These are phyloP conservation scores for Dromas ardeola DNA, from an alignment of 2,113 vertebrate genomes.

Conservation along the genomic window DNA sequence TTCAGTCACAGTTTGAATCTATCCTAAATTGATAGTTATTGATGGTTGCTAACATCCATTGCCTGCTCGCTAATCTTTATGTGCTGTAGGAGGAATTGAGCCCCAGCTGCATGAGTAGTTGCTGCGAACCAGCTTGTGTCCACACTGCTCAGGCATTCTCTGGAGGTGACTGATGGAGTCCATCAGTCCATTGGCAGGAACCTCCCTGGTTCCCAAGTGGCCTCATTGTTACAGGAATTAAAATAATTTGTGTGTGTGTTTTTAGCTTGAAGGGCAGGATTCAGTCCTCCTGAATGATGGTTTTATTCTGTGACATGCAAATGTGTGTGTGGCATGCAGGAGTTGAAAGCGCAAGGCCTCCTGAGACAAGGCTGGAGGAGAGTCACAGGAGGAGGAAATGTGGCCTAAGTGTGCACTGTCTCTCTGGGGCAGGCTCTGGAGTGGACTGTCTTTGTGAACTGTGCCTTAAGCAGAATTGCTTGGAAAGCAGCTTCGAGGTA, in stretches of 20 bases:
- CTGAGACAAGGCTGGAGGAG: neutral
- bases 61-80: neutral
- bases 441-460: neutral
- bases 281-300: neutral
- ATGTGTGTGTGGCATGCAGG: fast-evolving
- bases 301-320: neutral
- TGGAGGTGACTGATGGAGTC: neutral
- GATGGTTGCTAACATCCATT: neutral
- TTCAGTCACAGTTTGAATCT: neutral
- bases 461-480: neutral
- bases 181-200: neutral
- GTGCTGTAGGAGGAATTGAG: neutral
- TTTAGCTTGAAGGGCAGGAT: neutral
- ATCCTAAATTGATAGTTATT: slow-evolving; percentile 34
- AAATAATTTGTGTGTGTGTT: neutral
- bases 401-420: fast-evolving
- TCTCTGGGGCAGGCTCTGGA: neutral
- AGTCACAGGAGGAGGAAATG: neutral
- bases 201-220: neutral
- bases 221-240: neutral
- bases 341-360: neutral
- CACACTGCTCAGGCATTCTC: neutral
- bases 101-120: neutral
- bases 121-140: neutral
- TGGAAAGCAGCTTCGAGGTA: neutral